Percentiles rank a stretch among this genome's conserved stretches.
Conservation (phyloP, 1,140 invertebrate species). For the Microvelia longipes region DNA sequence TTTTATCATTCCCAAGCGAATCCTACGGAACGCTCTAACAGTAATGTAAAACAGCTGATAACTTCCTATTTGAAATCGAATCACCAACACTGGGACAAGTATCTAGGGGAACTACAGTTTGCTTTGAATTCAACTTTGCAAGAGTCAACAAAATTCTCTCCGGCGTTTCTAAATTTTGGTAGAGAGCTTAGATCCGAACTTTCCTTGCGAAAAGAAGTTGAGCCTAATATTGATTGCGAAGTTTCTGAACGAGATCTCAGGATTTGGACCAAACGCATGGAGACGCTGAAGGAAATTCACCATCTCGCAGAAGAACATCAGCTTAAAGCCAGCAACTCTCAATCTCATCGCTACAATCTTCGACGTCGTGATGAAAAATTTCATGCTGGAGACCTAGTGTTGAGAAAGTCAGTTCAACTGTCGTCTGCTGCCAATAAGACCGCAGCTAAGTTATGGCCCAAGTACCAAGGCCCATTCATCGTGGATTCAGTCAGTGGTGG, state of each 20-base stretch:
- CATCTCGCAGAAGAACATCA: not conserved
- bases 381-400: not conserved
- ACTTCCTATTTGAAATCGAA: too few species aligned
- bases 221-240: not conserved
- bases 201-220: not conserved
- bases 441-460: too few species aligned
- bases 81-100: not conserved
- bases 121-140: not conserved
- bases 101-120: not conserved
- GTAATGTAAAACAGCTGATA: too few species aligned
- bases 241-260: not conserved
- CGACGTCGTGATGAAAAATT: not conserved
- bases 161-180: not conserved
- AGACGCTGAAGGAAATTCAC: too few species aligned
- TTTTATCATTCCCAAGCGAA: too few species aligned
- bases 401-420: too few species aligned
- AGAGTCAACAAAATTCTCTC: not conserved
- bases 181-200: not conserved
- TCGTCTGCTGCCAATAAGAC: too few species aligned
- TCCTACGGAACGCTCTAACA: too few species aligned
- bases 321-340: not conserved
- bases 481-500: too few species aligned
- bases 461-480: too few species aligned
- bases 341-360: conserved; percentile 2
- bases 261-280: not conserved